phyloP scores from a whole-genome alignment of 1,140 invertebrate species.

The Metaphire vulgaris region DNA sequence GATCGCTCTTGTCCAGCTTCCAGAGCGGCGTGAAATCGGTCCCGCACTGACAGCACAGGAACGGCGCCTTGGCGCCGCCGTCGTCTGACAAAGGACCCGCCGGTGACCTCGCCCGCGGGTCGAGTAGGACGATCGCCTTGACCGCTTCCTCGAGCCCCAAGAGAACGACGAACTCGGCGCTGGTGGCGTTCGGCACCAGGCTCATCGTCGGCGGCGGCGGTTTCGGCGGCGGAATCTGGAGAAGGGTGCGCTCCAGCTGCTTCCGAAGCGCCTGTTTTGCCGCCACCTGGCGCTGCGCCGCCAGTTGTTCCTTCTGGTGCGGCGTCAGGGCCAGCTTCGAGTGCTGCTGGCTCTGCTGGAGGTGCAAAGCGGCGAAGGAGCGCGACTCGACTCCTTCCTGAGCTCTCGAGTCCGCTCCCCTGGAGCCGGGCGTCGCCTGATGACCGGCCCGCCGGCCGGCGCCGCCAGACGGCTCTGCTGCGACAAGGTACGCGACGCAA shows the following conservation, averaged over 20 bases:
- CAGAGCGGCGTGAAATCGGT: slow-evolving; percentile 97
- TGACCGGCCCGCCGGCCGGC: not conserved
- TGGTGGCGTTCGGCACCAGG: slow-evolving; percentile 94
- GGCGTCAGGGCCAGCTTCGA: slow-evolving; percentile 20
- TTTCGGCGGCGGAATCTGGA: slow-evolving; percentile 95
- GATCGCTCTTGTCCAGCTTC: slow-evolving; percentile 80
- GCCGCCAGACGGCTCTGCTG: slow-evolving; percentile 40
- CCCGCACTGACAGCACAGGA: slow-evolving; percentile 88
- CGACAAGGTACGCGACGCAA: slow-evolving; percentile 26
- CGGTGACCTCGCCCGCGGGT: slow-evolving; percentile 51
- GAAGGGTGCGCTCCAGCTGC: slow-evolving; percentile 90
- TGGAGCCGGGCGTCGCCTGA: not conserved
- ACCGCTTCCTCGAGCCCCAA: slow-evolving; percentile 94
- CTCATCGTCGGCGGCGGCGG: slow-evolving; percentile 97
- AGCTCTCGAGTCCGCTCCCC: not conserved
- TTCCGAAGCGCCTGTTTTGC: slow-evolving; percentile 91
- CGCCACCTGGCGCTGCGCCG: slow-evolving; percentile 86
- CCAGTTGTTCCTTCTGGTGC: slow-evolving; percentile 74
- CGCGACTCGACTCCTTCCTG: not conserved
- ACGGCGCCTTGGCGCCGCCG: slow-evolving; percentile 59
- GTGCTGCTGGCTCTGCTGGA: slow-evolving; percentile 32
- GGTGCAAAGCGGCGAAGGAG: not conserved
- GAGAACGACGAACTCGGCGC: slow-evolving; percentile 92
- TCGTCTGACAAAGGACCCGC: slow-evolving; percentile 52
- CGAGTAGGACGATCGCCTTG: slow-evolving; percentile 78